These are phyloP conservation scores for Hipparchia semele DNA, from an alignment of 2,888 invertebrate genomes.

Conservation along the genomic window DNA sequence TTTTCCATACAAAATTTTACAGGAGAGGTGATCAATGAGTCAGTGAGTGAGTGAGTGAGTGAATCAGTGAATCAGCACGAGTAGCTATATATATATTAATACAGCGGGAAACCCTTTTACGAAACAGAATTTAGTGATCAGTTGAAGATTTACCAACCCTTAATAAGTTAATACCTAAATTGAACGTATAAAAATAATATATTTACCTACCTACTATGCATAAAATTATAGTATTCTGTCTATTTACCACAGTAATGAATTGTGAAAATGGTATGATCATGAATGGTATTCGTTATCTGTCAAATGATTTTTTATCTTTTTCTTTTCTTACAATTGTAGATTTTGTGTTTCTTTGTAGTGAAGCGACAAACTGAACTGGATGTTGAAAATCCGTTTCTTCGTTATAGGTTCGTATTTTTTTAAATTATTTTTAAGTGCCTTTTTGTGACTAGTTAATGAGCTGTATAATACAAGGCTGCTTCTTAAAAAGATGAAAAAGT, in stretches of 20 bases:
- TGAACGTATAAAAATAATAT: neutral
- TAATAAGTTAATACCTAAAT: too few species aligned
- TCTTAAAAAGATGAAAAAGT: too few species aligned
- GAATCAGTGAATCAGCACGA: too few species aligned
- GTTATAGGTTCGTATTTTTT: slow-evolving; percentile 1
- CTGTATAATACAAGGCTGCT: too few species aligned
- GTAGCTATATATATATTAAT: too few species aligned
- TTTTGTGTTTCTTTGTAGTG: slow-evolving; percentile 3
- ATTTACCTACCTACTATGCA: neutral
- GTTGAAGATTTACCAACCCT: neutral
- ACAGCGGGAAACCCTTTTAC: slow-evolving; percentile 18
- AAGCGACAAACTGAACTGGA: neutral
- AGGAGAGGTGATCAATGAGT: too few species aligned
- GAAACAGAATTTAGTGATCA: slow-evolving; percentile 25
- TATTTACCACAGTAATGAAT: neutral
- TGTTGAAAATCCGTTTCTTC: neutral
- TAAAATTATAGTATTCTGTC: neutral
- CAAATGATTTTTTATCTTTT: neutral
- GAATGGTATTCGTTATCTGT: neutral
- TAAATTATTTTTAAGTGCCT: neutral
- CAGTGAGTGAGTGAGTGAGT: too few species aligned
- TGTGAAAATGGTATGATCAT: slow-evolving; percentile 4
- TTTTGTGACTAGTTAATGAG: neutral
- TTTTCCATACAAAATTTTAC: too few species aligned
- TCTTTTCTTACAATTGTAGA: neutral